These are phyloP conservation scores for Cristatella mucedo DNA, from an alignment of 2,888 invertebrate species.

Conservation along the genomic window DNA sequence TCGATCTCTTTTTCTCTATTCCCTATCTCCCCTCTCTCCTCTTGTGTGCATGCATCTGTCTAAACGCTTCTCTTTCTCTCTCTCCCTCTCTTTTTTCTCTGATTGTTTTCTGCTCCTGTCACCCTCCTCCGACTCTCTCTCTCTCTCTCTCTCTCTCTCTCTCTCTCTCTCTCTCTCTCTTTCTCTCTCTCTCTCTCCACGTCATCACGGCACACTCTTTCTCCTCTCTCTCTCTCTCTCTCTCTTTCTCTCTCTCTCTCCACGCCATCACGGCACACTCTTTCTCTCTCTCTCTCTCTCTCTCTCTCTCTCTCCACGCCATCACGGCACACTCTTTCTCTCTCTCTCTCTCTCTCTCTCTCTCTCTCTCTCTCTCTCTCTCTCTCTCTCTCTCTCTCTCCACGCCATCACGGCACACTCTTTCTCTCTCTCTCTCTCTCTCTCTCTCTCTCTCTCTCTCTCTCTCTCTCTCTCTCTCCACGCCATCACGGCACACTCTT, in stretches of 20 bases:
- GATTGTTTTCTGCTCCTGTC: neutral
- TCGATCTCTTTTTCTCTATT: no score
- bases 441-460: slow-evolving; percentile 6
- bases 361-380: neutral
- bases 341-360: slow-evolving; percentile 3
- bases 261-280: no score
- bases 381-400: no score
- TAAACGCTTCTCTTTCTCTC: neutral
- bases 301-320: no score
- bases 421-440: no score
- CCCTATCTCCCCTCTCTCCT: no score
- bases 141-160: neutral
- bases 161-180: neutral
- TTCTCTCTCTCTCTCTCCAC: neutral
- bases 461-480: no score
- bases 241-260: slow-evolving; percentile 2
- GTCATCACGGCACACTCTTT: no score
- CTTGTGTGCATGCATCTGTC: no score
- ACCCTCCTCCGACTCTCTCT: slow-evolving; percentile 3
- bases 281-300: no score
- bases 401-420: no score
- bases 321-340: no score
- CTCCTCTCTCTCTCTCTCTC: slow-evolving; percentile 6
- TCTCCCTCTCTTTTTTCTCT: neutral
- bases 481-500: neutral